Evolutionary conservation across 2,113 vertebrate genomes (phyloP).

Genomic region (Podarcis raffonei): DNA sequence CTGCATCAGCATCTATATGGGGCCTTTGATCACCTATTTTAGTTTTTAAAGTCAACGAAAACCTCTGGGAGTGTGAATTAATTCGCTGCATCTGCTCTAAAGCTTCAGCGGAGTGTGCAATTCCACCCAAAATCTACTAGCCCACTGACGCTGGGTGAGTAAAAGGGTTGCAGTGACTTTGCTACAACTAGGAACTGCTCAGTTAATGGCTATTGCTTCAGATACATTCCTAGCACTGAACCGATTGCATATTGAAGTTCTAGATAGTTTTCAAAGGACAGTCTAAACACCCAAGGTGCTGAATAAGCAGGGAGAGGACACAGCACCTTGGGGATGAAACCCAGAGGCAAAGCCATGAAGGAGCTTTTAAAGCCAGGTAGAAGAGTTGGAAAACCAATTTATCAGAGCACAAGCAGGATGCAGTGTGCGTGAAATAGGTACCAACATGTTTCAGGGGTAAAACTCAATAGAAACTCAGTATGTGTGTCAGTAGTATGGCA

Average conservation of each 20-base stretch:
- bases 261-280: background rate
- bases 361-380: background rate
- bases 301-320: background rate
- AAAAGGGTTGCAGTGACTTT: background rate
- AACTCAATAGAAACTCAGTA: background rate
- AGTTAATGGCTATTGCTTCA: background rate
- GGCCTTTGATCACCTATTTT: background rate
- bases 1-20: background rate
- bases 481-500: background rate
- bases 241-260: accelerated
- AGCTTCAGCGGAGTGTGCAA: background rate
- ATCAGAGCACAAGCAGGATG: accelerated
- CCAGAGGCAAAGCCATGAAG: slow-evolving; percentile 3
- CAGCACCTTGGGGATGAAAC: background rate
- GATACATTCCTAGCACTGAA: background rate
- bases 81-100: accelerated
- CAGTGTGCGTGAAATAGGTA: background rate
- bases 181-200: accelerated
- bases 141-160: background rate
- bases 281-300: slow-evolving; percentile 7
- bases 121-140: background rate
- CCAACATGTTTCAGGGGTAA: background rate
- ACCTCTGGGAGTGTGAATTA: background rate
- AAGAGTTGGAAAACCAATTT: background rate
- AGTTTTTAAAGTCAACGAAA: background rate